phyloP scores from a whole-genome alignment of 2,888 invertebrate genomes.

The Acanthosepion pharaonis region DNA sequence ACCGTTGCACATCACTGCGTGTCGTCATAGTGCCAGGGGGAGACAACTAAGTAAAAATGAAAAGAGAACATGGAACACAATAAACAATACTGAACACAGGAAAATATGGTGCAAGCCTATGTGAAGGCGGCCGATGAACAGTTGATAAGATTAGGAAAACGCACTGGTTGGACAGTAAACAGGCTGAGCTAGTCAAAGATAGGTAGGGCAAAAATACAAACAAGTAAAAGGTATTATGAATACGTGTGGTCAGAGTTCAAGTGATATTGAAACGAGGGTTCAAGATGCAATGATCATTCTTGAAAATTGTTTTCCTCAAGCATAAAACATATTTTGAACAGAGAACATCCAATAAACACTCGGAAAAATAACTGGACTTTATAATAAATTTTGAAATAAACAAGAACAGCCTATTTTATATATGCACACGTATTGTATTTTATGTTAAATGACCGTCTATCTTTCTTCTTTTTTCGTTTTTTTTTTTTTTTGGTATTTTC shows the following conservation, averaged over 20 bases:
- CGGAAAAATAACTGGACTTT: no score
- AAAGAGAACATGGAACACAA: neutral
- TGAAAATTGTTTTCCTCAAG: no score
- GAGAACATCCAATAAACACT: no score
- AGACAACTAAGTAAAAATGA: neutral
- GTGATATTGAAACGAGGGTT: no score
- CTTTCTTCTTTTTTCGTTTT: no score
- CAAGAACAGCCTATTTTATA: no score
- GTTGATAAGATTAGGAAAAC: neutral
- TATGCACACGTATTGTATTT: no score
- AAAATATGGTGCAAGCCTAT: neutral
- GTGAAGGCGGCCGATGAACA: neutral
- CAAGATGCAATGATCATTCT: no score
- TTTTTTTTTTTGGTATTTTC: no score
- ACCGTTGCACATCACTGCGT: neutral
- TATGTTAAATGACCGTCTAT: no score
- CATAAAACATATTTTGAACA: no score
- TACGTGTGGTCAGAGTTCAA: neutral
- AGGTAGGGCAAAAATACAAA: neutral
- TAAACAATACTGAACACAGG: neutral
- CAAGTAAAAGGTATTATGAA: neutral
- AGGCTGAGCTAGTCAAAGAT: neutral
- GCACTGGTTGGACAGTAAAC: neutral
- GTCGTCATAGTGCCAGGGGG: neutral
- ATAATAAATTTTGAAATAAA: no score